Evolutionary conservation across 2,888 invertebrate genomes (phyloP), one percentile per base, ranked within the genome.

Genomic region (Drosophila paramelanica): DNA sequence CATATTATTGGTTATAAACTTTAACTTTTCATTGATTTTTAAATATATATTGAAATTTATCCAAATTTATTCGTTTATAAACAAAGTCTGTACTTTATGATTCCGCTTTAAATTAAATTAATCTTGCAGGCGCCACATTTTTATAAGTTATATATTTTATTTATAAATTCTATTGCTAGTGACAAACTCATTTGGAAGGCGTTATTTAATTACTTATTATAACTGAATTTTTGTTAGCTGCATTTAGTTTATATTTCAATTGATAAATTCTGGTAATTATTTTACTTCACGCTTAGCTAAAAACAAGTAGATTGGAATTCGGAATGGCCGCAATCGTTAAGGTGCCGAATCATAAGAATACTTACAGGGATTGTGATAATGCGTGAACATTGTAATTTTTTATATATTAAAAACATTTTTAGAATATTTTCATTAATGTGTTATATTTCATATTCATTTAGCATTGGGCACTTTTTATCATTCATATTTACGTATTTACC

Each of bases 161-260:
- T 75, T 62, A 75, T 76, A 38, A 41, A 55, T 62, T 56, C 73
- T 74, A 77, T 77, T 49, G 31, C 66, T 77, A 72, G 41, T 53
- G 61, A 73, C 57, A 72, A 49, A 49, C 65, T 59, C 31, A 59
- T 58, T 20, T 38, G 6, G 23, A 49, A 23, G 33, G 14, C 46
- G 50, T 75, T 73, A 53, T 71, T 47, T 57, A 55, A 46, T 33
- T 56, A 53, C 50, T 61, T 74, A 74, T 74, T 74, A 73, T 76
- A 62, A 66, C 55, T 14, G 20, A 65, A 55, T 10, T 39, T 53
- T 59, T 74, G 74, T 74, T 36, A 66, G 69, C 68, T 73, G 66
- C 78, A 69, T 78, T 72, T 46, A 52, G 36, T 58, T 67, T 50
- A 38, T 69, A 38, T 69, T 55, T 17, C 14, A 56, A 39, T 66